Base-by-base conservation (phyloP, 1,140 invertebrate genomes). In the Coptotermes formosanus region DNA sequence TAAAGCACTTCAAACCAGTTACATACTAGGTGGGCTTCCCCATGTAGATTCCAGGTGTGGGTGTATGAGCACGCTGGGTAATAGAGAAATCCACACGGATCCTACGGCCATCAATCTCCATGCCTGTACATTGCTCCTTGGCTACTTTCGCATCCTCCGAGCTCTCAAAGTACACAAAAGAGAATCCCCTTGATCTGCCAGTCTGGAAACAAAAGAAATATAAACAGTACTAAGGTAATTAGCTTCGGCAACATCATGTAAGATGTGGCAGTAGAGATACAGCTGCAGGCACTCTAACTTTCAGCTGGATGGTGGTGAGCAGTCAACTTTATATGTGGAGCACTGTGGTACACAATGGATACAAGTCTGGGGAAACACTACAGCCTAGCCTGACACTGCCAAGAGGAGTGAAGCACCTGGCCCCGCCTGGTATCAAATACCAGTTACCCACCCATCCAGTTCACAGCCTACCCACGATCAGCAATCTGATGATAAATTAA, bases 21-120 rank as follows among this genome's bases (percentile, higher is more conserved):
- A 91, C 93, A 92, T 91, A 95, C 94, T 92, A 92, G 25, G 97
- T 97, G 0, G 97, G 96, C 92, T 97, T 97, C 81, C 98, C 98
- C 95, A 99, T 98, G 89, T 99, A 99, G 88, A 99, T 96, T 84
- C 98, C 98, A 59, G 98, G 98, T 25, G 98, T 99, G 16, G 98
- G 98, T 6, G 98, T 99, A 90, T 99, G 98, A 38, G 98, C 97
- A 86, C 98, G 93, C 91, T 99, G 95, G n/a, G 98, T 99, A 83
- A 99, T 98, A 0, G 98, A 99, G 92, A 95, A 99, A 91, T 99
- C 98, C 30, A 99, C 98, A 88, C 98, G 92, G 88, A 99, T 99
- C 89, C 95, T 93, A 81, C 97, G 93, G 0, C 97, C 97, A 92
- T 99, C 98, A 81, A 99, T 96, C 91, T 98, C 97, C 93, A 98